These are phyloP conservation scores for Gambelia wislizenii DNA, from an alignment of 2,797 vertebrate genomes.

Conservation along the genomic window DNA sequence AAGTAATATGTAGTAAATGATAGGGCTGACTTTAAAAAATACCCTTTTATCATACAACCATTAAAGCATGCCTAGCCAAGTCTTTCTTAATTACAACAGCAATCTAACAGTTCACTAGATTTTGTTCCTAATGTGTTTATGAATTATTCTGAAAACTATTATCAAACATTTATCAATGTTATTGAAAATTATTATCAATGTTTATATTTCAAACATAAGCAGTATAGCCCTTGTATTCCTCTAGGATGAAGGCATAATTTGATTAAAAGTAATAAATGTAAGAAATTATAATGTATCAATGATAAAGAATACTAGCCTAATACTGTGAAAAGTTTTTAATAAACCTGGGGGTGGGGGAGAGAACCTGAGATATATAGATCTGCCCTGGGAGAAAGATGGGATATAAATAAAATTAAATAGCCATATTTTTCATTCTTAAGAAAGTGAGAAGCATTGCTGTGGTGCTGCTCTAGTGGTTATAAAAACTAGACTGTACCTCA, in stretches of 20 bases:
- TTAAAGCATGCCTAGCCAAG: conserved; percentile 29
- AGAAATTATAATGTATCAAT: neutral
- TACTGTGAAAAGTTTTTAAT: neutral
- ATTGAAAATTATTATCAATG: too few relatives aligned
- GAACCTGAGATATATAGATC: neutral
- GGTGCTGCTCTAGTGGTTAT: neutral
- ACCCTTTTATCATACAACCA: neutral
- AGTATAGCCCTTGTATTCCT: neutral
- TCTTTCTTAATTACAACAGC: neutral
- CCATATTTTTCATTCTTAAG: neutral
- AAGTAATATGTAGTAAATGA: neutral
- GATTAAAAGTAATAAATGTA: neutral
- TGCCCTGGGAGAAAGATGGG: too few relatives aligned
- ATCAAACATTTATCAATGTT: too few relatives aligned
- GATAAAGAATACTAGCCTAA: neutral
- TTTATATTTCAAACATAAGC: neutral
- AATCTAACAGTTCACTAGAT: conserved; percentile 24
- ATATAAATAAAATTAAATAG: neutral
- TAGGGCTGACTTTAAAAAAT: neutral
- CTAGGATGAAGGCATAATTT: neutral
- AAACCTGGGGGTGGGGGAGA: neutral
- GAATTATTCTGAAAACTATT: too few relatives aligned
- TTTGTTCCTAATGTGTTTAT: neutral
- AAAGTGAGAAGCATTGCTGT: neutral
- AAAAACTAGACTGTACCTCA: neutral